Evolutionary conservation across 2,888 invertebrate genomes (phyloP), one percentile per base, ranked within the genome.

Genomic region (Pyrochroa serraticornis): DNA sequence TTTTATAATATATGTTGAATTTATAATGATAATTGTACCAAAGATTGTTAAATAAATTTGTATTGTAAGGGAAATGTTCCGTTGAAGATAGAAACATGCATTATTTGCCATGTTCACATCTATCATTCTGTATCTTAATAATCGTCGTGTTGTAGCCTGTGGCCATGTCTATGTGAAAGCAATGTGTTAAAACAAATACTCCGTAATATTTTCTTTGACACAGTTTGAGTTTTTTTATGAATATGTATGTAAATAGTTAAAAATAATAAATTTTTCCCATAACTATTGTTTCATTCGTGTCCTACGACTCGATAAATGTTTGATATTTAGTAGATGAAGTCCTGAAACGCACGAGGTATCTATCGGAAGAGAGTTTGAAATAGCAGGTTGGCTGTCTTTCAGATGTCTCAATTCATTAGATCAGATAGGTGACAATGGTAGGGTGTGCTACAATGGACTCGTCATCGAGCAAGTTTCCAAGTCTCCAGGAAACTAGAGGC

Each of bases 391-490:
- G 66, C 64, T 71, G 73, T 73, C 73, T 71, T 72, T 72, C 70
- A 71, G 67, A 70, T 68, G 71, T 71, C 68, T 73, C 72, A 72
- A 73, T 73, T 74, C 72, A 71, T 71, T 71, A 71, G 66, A 73
- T 73, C 73, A 70, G 73, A 72, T 73, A 73, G 70, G 69, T 74
- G 70, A 75, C 75, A 77, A 77, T 75, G 48, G 70, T 67, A 66
- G 74, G 74, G 76, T 74, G 73, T 71, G 69, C 64, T 63, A 77
- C 76, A 76, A 77, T 75, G 72, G 70, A 63, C 68, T 67, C 74
- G 73, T 75, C 75, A 75, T 71, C 73, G 73, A 71, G 74, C 71
- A 77, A 78, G 76, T 78, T 78, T 76, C 73, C 74, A 76, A 75
- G 75, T 77, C 72, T 75, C 69, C 77, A 75, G 77, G 78, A 77